phyloP scores from a whole-genome alignment of 1,140 invertebrate genomes.

The Lordiphosa clarofinis region DNA sequence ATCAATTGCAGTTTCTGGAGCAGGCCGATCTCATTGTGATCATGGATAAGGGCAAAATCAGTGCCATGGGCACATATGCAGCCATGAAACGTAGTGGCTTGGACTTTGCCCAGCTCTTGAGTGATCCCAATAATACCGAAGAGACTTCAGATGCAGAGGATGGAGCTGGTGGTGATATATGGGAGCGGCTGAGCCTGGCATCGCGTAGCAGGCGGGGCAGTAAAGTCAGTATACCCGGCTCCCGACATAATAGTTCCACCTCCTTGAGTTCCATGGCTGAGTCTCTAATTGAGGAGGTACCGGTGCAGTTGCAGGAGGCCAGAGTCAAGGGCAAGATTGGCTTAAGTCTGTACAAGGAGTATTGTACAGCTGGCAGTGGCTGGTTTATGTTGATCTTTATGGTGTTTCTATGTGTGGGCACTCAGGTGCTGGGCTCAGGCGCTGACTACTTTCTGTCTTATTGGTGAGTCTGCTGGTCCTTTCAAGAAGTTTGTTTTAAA shows the following conservation, averaged over 20 bases:
- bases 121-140: constrained; percentile 41
- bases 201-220: constrained; percentile 48
- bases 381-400: constrained; percentile 46
- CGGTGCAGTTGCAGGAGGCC: constrained; percentile 34
- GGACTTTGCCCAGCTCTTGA: constrained; percentile 82
- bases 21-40: constrained; percentile 86
- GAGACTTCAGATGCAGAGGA: constrained; percentile 29
- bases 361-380: constrained; percentile 50
- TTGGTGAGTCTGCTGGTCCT: constrained; percentile 48
- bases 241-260: constrained; percentile 49
- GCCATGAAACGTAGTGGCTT: constrained; percentile 83
- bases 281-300: constrained; percentile 39
- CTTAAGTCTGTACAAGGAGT: constrained; percentile 52
- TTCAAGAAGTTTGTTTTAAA: too few species aligned
- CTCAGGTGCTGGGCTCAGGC: constrained; percentile 46
- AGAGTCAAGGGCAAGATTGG: constrained; percentile 56
- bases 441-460: constrained; percentile 52
- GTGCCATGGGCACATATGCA: constrained; percentile 84
- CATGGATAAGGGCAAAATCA: constrained; percentile 83
- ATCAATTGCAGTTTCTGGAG: constrained; percentile 90
- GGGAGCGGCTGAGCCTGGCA: constrained; percentile 39
- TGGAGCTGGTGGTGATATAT: constrained; percentile 33
- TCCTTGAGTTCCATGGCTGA: constrained; percentile 52
- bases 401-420: constrained; percentile 52
- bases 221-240: constrained; percentile 22